Conservation (phyloP, 2,113 vertebrate species). For the Cercocebus atys region DNA sequence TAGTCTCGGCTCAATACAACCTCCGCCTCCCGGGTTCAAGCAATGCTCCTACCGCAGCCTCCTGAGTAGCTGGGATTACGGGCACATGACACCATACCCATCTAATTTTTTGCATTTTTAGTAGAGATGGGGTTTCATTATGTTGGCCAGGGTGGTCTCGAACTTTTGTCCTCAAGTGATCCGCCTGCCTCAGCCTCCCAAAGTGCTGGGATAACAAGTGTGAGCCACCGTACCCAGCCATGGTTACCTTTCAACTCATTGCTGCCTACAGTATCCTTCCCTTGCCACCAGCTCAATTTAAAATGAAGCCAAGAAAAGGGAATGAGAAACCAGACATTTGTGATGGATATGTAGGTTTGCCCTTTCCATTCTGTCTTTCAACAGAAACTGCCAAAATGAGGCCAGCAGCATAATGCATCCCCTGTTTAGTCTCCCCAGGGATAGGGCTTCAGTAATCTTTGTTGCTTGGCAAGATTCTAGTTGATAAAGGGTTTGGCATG, state of each 20-base stretch:
- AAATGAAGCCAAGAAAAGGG: not conserved
- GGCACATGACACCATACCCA: too few relatives aligned
- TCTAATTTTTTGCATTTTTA: too few relatives aligned
- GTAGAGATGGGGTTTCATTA: too few relatives aligned
- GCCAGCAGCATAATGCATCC: not conserved
- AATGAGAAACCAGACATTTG: not conserved
- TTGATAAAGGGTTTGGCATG: not conserved
- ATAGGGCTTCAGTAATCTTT: not conserved
- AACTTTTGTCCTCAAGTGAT: too few relatives aligned
- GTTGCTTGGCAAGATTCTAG: not conserved
- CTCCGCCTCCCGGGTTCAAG: too few relatives aligned
- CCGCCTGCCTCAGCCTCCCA: too few relatives aligned
- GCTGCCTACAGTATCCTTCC: not conserved
- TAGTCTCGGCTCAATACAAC: too few relatives aligned
- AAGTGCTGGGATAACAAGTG: too few relatives aligned
- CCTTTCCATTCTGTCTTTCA: conserved; percentile 16
- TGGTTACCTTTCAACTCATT: conserved; percentile 8
- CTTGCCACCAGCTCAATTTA: not conserved
- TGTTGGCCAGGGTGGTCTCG: too few relatives aligned
- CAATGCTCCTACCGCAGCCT: too few relatives aligned
- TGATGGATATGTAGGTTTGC: not conserved
- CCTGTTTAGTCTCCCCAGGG: not conserved
- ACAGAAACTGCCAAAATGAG: not conserved
- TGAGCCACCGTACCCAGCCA: not conserved
- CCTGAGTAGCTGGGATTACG: too few relatives aligned